Conservation (phyloP, 2,797 vertebrate genomes). For the Australoheros facetus region DNA sequence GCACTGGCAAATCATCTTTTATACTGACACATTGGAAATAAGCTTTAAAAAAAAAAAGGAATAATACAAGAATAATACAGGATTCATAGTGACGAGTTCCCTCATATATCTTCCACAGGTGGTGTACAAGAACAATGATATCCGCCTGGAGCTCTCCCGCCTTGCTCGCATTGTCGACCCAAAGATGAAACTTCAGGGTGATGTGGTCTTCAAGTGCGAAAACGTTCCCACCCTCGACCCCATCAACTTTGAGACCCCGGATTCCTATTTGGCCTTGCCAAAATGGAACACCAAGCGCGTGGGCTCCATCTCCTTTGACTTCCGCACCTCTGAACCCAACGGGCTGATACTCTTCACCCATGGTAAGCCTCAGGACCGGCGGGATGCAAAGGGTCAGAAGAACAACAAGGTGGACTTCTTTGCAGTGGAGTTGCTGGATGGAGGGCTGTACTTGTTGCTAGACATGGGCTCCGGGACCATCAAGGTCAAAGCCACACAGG, state of each 20-base stretch:
- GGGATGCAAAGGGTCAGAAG: conserved; percentile 91
- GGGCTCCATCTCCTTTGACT: conserved; percentile 98
- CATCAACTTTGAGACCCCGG: conserved; percentile 95
- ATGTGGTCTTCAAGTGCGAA: conserved; percentile 96
- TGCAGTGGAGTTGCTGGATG: conserved; percentile 94
- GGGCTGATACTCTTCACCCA: conserved; percentile 98
- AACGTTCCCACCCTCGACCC: conserved; percentile 97
- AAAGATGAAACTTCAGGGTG: conserved; percentile 99
- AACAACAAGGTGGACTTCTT: conserved; percentile 99
- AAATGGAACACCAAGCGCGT: conserved; percentile 99
- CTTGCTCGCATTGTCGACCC: conserved; percentile 95
- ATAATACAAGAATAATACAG: neutral
- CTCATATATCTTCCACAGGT: conserved; percentile 80
- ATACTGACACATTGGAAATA: neutral
- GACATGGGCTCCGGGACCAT: conserved; percentile 99
- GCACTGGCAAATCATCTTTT: neutral
- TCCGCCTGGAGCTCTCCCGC: conserved; percentile 95
- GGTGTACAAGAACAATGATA: conserved; percentile 99
- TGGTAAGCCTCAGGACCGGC: conserved; percentile 92
- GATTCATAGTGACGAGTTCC: neutral
- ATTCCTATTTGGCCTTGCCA: conserved; percentile 94
- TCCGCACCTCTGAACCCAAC: conserved; percentile 95
- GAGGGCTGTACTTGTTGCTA: conserved; percentile 92
- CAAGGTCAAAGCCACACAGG: conserved; percentile 96
- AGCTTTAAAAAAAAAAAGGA: neutral